These are phyloP conservation scores for Macrostomum lignano DNA, from an alignment of 1,140 invertebrate genomes.

Conservation along the genomic window DNA sequence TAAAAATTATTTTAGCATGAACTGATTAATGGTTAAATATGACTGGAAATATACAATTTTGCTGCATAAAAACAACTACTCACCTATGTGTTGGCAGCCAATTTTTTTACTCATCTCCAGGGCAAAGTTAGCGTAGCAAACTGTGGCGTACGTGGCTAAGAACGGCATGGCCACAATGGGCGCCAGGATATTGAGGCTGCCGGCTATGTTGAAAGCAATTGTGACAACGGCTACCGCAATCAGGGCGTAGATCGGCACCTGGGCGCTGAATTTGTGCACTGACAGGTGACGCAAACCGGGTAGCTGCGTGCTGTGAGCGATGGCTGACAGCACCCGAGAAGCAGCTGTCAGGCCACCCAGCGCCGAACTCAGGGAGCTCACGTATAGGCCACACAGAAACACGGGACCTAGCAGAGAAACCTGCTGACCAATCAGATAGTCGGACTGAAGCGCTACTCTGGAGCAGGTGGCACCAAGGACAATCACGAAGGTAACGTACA, in stretches of 20 bases:
- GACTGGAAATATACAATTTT: too few relatives aligned
- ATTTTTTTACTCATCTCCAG: too few relatives aligned
- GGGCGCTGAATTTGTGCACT: too few relatives aligned
- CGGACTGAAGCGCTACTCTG: too few relatives aligned
- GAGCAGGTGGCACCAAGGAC: conserved; percentile 60
- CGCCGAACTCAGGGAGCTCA: conserved; percentile 62
- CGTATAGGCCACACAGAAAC: conserved; percentile 54
- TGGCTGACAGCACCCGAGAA: conserved; percentile 6
- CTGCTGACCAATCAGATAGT: too few relatives aligned
- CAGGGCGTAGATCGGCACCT: conserved; percentile 65
- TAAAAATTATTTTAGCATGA: too few relatives aligned
- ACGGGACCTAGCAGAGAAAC: too few relatives aligned
- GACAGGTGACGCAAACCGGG: too few relatives aligned
- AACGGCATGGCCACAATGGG: conserved; percentile 93
- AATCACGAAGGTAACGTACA: conserved; percentile 60
- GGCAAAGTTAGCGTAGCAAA: conserved; percentile 82
- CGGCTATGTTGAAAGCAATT: conserved; percentile 60
- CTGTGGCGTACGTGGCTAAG: conserved; percentile 67
- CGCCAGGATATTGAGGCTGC: conserved; percentile 67
- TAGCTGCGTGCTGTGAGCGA: conserved; percentile 3
- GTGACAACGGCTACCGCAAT: conserved; percentile 56
- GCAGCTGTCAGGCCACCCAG: conserved; percentile 41
- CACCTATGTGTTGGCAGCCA: too few relatives aligned
- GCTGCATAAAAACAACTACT: too few relatives aligned
- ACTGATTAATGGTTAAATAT: too few relatives aligned